Evolutionary conservation across 2,113 vertebrate genomes (phyloP), one percentile per base, ranked within the genome.

Genomic region (Aphyosemion australe): DNA sequence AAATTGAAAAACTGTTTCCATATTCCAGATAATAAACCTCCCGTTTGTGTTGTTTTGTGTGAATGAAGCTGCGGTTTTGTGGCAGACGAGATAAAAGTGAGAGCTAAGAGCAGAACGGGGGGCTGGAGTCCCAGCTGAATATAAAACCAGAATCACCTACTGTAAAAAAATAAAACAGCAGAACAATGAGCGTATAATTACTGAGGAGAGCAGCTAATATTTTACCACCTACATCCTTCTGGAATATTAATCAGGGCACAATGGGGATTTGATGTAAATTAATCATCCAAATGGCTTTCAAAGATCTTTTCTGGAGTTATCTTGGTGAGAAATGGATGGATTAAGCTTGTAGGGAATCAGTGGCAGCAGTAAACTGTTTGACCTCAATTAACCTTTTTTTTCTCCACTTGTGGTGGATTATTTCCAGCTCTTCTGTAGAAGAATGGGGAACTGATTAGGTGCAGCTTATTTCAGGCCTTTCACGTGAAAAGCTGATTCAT

Each of bases 111-210:
- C 26, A 26, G 26, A 5, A 26, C 26, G 3, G 26, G 26, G 3
- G 34, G 43, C 45, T 55, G 46, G 32, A 19, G 45, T 47, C 66
- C 20, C 55, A 42, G 32, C 52, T 65, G 48, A 21, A 52, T 53
- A 11, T 46, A 20, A 21, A 55, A 21, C 5, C 1, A 2, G 10
- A 60, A 31, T 34, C 41, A 65, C 54, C 67, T 65, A 39, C 61
- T 41, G 74, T 26, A 34, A 45, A 62, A 66, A 45, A 64, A 34
- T 39, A 42, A 42, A 42, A 42, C 41, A 13, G 11, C 59, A 32
- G 68, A 62, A 78, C 73, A 70, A 66, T 47, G 53, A 51, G 31
- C 8, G 34, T 13, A 16, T 70, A 61, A 79, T 86, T 55, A 69
- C 60, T 18, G 66, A 19, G 13, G 15, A 7, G 41, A 71, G 18